Evolutionary conservation across 2,888 invertebrate species (phyloP).

Genomic region (Phengaris arion): DNA sequence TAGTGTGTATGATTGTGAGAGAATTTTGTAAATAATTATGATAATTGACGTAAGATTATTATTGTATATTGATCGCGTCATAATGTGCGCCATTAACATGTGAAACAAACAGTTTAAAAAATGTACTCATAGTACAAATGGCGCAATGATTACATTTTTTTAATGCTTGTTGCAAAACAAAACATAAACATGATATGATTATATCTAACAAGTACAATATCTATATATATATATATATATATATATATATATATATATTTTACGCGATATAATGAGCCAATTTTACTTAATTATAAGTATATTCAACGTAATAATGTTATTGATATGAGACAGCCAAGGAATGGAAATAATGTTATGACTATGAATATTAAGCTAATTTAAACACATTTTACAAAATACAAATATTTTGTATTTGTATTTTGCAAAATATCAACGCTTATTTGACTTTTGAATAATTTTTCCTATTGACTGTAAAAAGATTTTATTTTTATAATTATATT

Average conservation of each 20-base stretch:
- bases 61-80: too few species aligned
- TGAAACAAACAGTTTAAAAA: background rate
- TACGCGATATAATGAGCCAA: too few species aligned
- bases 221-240: too few species aligned
- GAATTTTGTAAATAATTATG: background rate
- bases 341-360: background rate
- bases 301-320: too few species aligned
- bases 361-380: background rate
- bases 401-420: too few species aligned
- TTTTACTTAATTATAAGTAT: too few species aligned
- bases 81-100: too few species aligned
- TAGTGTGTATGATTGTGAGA: constrained; percentile 13
- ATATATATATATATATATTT: too few species aligned
- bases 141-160: too few species aligned
- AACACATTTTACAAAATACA: constrained; percentile 2
- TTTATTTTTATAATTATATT: constrained; percentile 30
- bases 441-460: background rate
- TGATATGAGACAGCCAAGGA: too few species aligned
- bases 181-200: constrained; percentile 17
- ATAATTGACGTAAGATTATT: background rate
- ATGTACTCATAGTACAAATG: too few species aligned
- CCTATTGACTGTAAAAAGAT: constrained; percentile 17
- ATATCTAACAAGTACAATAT: constrained; percentile 31
- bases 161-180: too few species aligned
- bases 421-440: background rate